Conservation (phyloP, 1,140 invertebrate genomes). For the Melanaphis sacchari region DNA sequence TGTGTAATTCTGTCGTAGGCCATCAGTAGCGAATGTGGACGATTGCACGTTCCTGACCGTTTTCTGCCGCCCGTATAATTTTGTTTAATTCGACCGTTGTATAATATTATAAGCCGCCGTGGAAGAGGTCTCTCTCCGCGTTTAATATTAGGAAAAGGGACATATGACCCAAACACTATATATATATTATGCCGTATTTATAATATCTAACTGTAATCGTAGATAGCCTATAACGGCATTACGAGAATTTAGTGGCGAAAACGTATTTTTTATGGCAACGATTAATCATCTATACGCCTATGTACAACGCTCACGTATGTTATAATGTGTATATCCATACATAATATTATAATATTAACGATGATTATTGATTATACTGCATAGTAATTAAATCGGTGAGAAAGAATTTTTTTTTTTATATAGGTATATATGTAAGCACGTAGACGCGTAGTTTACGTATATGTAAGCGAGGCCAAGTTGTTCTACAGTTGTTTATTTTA, state of each 20-base stretch:
- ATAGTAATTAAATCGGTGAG: neutral
- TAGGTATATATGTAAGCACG: no score
- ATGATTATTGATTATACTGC: neutral
- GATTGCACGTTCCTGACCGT: no score
- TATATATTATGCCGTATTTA: neutral
- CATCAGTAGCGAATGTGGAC: neutral
- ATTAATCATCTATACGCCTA: neutral
- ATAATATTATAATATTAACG: neutral
- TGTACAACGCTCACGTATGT: neutral
- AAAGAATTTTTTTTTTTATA: no score
- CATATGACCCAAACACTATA: neutral
- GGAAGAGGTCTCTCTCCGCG: no score
- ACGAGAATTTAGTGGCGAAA: neutral
- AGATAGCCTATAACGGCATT: neutral
- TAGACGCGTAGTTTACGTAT: neutral
- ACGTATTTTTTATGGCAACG: neutral
- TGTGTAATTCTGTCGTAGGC: neutral
- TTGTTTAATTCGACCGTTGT: neutral
- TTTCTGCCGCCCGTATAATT: constrained; percentile 6
- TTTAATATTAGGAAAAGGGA: neutral
- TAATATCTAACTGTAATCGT: neutral
- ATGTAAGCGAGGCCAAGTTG: no score
- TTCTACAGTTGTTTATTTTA: neutral
- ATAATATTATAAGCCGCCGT: neutral
- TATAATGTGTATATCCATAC: neutral